Evolutionary conservation across 1,140 invertebrate species (phyloP), one percentile per base, ranked within the genome.

Genomic region (Anastrepha ludens): DNA sequence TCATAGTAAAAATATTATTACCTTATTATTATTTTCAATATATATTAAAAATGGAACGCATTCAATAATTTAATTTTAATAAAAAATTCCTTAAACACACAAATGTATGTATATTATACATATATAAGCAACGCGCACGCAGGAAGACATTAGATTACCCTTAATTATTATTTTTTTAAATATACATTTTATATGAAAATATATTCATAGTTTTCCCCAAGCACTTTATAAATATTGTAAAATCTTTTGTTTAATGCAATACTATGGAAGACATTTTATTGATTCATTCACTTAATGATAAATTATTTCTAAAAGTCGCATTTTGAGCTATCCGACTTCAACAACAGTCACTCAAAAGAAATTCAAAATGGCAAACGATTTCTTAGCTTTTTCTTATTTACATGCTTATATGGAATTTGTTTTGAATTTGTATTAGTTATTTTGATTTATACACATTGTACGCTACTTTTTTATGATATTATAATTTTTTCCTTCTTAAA

Each of bases 191-290:
- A 64, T 17, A 29, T 29, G 29, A 29, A 29, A 64, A 64, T 13
- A 58, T 58, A 58, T 8, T 58, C 60, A 7, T 13, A 15, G 60
- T 17, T 58, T 62, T 62, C 17, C 5, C 0, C 60, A 62, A 62
- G 29, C 29, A 55, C 11, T 55, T 62, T 62, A 62, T 62, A 67
- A 29, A 44, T 7, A 58, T 86, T 70, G 65, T 50, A 85, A 65
- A 50, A 81, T 29, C 85, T 85, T 47, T 64, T 86, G 60, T 87
- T 87, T 55, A 41, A 3, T 78, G 58, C 78, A 50, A 59, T 17
- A 47, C 20, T 59, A 67, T 87, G 62, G 39, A 59, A 11, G 59
- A 86, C 59, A 6, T 86, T 86, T 1, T 60, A 11, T 86, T 29
- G 29, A 29, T 29, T 29, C 29, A 29, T 29, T 29, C 29, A 29